Percentiles rank a stretch among this genome's conserved stretches.
Conservation (phyloP, 2,113 vertebrate genomes). For the Lasiurus borealis region DNA sequence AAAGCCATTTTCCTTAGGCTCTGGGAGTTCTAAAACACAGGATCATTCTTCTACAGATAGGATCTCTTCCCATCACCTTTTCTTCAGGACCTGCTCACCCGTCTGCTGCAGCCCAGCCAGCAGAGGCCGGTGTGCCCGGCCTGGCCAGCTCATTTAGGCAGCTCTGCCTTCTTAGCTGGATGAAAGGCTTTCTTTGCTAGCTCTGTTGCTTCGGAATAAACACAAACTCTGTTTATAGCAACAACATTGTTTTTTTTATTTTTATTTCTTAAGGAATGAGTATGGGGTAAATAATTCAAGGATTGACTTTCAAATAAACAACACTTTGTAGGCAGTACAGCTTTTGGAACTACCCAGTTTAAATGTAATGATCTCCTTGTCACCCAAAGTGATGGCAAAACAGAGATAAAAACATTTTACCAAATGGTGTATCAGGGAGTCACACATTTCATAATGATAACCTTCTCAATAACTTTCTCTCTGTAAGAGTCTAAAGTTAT, state of each 20-base stretch:
- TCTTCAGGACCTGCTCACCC: neutral
- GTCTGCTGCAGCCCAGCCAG: constrained; percentile 27
- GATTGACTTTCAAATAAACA: constrained; percentile 23
- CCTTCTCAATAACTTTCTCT: neutral
- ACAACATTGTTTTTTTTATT: constrained; percentile 32
- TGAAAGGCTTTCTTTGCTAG: constrained; percentile 55
- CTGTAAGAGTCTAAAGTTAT: neutral
- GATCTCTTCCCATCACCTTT: neutral
- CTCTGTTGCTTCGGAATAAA: constrained; percentile 61
- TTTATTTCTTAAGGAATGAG: constrained; percentile 40
- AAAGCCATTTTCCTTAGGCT: neutral
- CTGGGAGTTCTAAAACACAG: constrained; percentile 26
- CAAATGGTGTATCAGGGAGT: neutral
- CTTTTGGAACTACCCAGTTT: neutral
- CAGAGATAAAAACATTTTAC: constrained; percentile 8
- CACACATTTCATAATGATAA: neutral
- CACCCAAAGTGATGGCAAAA: neutral
- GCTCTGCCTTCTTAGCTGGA: neutral
- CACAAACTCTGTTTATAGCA: constrained; percentile 76
- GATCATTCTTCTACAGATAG: constrained; percentile 33
- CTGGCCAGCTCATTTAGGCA: neutral
- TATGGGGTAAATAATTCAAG: constrained; percentile 57
- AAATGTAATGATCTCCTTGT: neutral
- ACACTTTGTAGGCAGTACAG: neutral
- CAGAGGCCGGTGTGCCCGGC: neutral